A percentile compares a stretch with the other conserved stretches of the same genome.
Evolutionary conservation across 2,797 vertebrate species (phyloP).

Genomic region (Sus cebifrons): DNA sequence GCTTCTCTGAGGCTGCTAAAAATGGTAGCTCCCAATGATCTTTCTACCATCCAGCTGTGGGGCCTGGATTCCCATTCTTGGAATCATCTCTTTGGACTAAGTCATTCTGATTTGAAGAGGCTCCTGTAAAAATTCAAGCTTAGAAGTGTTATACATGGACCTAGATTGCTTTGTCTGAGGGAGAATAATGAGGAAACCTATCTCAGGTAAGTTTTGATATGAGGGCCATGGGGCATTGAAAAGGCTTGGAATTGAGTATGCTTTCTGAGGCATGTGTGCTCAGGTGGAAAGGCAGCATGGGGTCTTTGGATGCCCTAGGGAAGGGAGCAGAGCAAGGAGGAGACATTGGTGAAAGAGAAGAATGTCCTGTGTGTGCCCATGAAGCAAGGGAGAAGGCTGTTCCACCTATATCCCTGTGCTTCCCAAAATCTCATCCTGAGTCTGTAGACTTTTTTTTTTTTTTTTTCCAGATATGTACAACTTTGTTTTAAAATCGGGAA

Average conservation of each 20-base stretch:
- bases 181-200: not conserved
- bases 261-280: not conserved
- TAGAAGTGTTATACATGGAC: not conserved
- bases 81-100: conserved; percentile 27
- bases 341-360: not conserved
- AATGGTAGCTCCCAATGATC: not conserved
- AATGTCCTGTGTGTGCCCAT: too few species aligned
- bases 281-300: not conserved
- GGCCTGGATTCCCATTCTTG: not conserved
- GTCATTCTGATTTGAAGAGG: conserved; percentile 1
- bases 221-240: not conserved
- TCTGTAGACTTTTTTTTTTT: too few species aligned
- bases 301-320: not conserved
- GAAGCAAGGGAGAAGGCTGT: not conserved
- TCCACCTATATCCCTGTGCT: not conserved
- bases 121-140: not conserved
- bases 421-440: not conserved
- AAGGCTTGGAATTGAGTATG: not conserved
- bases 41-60: not conserved
- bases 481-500: too few species aligned
- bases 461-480: too few species aligned
- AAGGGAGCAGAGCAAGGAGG: not conserved
- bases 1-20: not conserved
- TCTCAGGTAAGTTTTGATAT: not conserved
- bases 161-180: not conserved